A percentile compares a stretch with the other conserved stretches of the same genome.
Evolutionary conservation across 2,888 invertebrate species (phyloP).

Genomic region (Chalcosyrphus nemorum): DNA sequence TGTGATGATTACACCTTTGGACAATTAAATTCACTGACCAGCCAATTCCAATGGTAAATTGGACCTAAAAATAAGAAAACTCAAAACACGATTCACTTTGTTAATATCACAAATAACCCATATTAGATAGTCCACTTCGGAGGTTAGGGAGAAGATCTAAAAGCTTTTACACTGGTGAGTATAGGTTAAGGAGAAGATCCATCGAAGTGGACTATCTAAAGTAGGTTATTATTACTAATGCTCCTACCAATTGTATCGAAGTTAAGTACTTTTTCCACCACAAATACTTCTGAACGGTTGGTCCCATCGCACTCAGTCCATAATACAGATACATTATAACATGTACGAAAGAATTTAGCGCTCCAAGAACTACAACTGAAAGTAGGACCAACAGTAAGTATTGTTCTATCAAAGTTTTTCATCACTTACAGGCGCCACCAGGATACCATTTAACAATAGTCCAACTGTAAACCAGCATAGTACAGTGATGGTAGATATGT

Average conservation of each 20-base stretch:
- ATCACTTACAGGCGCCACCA: slow-evolving; percentile 90
- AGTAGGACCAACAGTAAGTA: slow-evolving; percentile 73
- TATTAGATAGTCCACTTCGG: too few species aligned
- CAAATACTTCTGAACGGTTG: slow-evolving; percentile 89
- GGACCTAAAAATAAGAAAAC: slow-evolving; percentile 84
- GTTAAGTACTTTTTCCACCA: slow-evolving; percentile 99
- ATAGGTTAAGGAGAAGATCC: too few species aligned
- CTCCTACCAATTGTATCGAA: slow-evolving; percentile 92
- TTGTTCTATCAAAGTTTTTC: neutral
- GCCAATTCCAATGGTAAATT: slow-evolving; percentile 91
- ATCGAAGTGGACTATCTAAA: too few species aligned
- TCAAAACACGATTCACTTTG: neutral
- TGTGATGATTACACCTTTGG: slow-evolving; percentile 91
- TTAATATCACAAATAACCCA: too few species aligned
- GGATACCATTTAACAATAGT: slow-evolving; percentile 97
- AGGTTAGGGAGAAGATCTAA: too few species aligned
- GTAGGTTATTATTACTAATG: too few species aligned
- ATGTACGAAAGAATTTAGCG: slow-evolving; percentile 96
- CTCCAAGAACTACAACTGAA: slow-evolving; percentile 91
- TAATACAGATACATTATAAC: slow-evolving; percentile 98
- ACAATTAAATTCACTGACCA: slow-evolving; percentile 92
- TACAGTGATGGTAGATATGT: slow-evolving; percentile 97
- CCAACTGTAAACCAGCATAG: slow-evolving; percentile 98
- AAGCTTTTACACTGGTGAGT: too few species aligned
- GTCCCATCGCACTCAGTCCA: slow-evolving; percentile 93